Conservation (phyloP, 2,797 vertebrate genomes). For the Enteromius unitaeniatus region DNA sequence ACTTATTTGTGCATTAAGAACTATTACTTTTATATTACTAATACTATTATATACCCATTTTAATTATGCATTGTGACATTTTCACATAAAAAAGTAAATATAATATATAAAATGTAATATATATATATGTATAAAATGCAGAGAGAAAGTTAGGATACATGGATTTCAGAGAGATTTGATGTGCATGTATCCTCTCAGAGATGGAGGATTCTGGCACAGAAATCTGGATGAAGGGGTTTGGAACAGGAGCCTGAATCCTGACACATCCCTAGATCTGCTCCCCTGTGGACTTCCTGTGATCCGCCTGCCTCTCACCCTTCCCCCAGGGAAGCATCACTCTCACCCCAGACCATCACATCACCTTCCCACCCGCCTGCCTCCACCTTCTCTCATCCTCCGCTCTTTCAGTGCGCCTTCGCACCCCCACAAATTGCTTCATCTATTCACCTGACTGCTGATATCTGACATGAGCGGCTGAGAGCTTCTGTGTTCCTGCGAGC, state of each 20-base stretch:
- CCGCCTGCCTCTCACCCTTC: conserved; percentile 46
- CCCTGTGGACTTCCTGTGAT: conserved; percentile 58
- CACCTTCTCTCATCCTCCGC: conserved; percentile 50
- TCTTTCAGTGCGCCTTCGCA: conserved; percentile 43
- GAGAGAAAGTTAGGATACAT: background rate
- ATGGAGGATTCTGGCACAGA: conserved; percentile 38
- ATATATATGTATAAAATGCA: background rate
- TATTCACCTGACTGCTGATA: conserved; percentile 45
- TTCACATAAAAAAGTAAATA: background rate
- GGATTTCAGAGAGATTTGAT: conserved; percentile 1
- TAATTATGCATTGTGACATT: background rate
- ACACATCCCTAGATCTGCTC: conserved; percentile 56
- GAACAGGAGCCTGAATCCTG: conserved; percentile 47
- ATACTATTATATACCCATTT: background rate
- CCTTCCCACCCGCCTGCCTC: conserved; percentile 42
- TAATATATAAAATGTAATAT: background rate
- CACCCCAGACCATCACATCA: conserved; percentile 58
- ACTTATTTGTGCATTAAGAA: background rate
- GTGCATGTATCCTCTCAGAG: conserved; percentile 33
- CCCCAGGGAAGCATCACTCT: conserved; percentile 21
- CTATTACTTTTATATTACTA: no score
- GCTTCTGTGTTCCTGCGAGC: conserved; percentile 20
- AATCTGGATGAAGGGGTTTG: conserved; percentile 49
- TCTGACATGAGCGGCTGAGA: conserved; percentile 35
- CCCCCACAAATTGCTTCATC: conserved; percentile 53